These are phyloP conservation scores for Ptychoptera contaminata DNA, from an alignment of 2,888 invertebrate species.

Conservation along the genomic window DNA sequence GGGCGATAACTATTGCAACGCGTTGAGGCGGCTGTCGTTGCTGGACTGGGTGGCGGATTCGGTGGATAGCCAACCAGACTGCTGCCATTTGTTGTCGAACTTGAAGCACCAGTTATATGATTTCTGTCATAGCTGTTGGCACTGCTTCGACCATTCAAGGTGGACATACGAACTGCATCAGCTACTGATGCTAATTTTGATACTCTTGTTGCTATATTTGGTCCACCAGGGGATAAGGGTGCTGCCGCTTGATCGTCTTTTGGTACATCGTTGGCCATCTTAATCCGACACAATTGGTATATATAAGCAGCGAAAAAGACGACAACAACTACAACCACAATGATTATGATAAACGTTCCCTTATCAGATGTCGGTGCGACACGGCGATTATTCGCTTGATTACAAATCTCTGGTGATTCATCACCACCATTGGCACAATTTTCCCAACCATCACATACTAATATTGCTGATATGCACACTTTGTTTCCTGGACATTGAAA, in stretches of 20 bases:
- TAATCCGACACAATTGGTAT: conserved; percentile 37
- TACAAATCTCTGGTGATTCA: conserved; percentile 51
- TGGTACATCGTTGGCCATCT: conserved; percentile 35
- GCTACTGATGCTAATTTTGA: conserved; percentile 32
- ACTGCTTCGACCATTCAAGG: conserved; percentile 42
- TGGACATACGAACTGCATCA: conserved; percentile 46
- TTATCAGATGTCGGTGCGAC: conserved; percentile 32
- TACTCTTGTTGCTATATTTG: conserved; percentile 18
- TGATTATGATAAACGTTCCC: conserved; percentile 38
- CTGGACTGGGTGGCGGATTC: conserved; percentile 85
- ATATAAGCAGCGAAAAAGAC: conserved; percentile 36
- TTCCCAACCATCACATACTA: conserved; percentile 59
- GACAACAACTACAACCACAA: conserved; percentile 38
- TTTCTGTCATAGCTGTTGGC: conserved; percentile 53
- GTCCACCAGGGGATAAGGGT: conserved; percentile 39
- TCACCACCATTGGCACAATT: conserved; percentile 73
- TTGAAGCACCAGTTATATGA: conserved; percentile 46
- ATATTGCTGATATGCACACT: conserved; percentile 49
- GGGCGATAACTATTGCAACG: conserved; percentile 46
- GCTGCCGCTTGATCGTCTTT: conserved; percentile 48
- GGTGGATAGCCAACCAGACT: conserved; percentile 52
- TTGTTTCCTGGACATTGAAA: conserved; percentile 60
- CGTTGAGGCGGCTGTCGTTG: conserved; percentile 50
- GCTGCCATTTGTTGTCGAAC: conserved; percentile 31
- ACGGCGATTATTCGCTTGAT: conserved; percentile 29